These are phyloP conservation scores for Euspilapteryx auroguttella DNA, from an alignment of 2,888 invertebrate species.

Conservation along the genomic window DNA sequence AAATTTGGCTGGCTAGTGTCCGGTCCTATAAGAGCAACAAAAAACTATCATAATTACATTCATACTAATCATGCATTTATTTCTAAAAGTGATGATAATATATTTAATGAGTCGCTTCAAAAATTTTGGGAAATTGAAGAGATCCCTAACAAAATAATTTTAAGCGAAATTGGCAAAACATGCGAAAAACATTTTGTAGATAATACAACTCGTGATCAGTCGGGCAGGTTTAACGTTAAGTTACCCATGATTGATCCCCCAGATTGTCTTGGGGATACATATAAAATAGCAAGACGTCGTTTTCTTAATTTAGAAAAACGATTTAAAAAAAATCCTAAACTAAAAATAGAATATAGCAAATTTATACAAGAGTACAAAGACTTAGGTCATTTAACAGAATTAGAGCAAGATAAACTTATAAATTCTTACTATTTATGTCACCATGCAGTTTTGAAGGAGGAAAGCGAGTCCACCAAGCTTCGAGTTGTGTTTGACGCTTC, in stretches of 20 bases:
- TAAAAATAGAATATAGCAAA: slow-evolving; percentile 5
- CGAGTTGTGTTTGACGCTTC: slow-evolving; percentile 12
- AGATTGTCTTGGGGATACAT: slow-evolving; percentile 9
- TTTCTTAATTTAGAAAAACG: slow-evolving; percentile 8
- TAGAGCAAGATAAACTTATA: slow-evolving; percentile 1
- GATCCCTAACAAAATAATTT: slow-evolving; percentile 6
- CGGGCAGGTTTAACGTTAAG: slow-evolving; percentile 7
- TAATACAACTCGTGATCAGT: slow-evolving; percentile 6
- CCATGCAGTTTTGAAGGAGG: slow-evolving; percentile 9
- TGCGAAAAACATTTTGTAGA: slow-evolving; percentile 10
- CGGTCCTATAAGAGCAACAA: too few species aligned
- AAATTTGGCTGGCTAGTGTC: too few species aligned
- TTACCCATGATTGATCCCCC: slow-evolving; percentile 4
- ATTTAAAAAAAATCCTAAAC: slow-evolving; percentile 3
- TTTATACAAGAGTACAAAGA: slow-evolving; percentile 8
- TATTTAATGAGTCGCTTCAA: slow-evolving; percentile 3
- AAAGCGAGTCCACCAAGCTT: slow-evolving; percentile 10
- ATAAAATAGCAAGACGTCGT: slow-evolving; percentile 9
- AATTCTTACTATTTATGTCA: slow-evolving; percentile 10
- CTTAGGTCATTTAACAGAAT: slow-evolving; percentile 7
- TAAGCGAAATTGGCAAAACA: slow-evolving; percentile 7
- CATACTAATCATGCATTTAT: too few species aligned
- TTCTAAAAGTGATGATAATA: too few species aligned
- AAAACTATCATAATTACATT: too few species aligned
- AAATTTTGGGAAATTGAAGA: slow-evolving; percentile 13